Base-by-base conservation (phyloP, 1,140 invertebrate species). In the Colletes latitarsis region DNA sequence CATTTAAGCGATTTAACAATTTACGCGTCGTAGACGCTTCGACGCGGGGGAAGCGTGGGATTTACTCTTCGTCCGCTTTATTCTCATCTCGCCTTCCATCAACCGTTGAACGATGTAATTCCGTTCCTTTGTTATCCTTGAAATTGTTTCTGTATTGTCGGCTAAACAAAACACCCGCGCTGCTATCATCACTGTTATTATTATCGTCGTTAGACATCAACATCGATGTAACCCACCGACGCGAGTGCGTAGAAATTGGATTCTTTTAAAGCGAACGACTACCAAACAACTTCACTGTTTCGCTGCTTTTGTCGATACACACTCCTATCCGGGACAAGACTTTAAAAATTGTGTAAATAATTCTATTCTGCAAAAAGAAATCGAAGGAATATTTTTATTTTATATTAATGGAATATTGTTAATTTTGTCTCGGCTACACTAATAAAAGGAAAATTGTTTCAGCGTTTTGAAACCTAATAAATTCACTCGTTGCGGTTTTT, bases 111-210 rank as follows among this genome's bases (percentile, higher is more conserved):
- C 74, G 39, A 58, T 58, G 74, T 69, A 68, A 69, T 76, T 67
- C 63, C 64, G 41, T 30, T 46, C 74, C 52, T 68, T 76, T 76
- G 74, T 68, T 76, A 68, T 58, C 52, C 52, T 46, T 57, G 41
- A 76, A 68, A 69, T 68, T 76, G 52, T 76, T 76, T 76, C 63
- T 58, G 19, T 69, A 69, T 76, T 76, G 30, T 76, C 63, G 63
- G 19, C 53, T 30, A 55, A 76, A 76, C 41, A 68, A 30, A 76
- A 68, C 63, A 57, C 30, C 62, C 14, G 19, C 15, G 39, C 19
- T n/a, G 41, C 39, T 58, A 68, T 76, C 43, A 46, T 68, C 74
- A 17, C 17, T 68, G 19, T 46, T 57, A 76, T 76, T 76, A 76
- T 58, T 41, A 12, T 58, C 52, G 41, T 9, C 19, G 6, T 58